A percentile compares a stretch with the other conserved stretches of the same genome.
Conservation (phyloP, 2,888 invertebrate genomes). For the Syritta pipiens region DNA sequence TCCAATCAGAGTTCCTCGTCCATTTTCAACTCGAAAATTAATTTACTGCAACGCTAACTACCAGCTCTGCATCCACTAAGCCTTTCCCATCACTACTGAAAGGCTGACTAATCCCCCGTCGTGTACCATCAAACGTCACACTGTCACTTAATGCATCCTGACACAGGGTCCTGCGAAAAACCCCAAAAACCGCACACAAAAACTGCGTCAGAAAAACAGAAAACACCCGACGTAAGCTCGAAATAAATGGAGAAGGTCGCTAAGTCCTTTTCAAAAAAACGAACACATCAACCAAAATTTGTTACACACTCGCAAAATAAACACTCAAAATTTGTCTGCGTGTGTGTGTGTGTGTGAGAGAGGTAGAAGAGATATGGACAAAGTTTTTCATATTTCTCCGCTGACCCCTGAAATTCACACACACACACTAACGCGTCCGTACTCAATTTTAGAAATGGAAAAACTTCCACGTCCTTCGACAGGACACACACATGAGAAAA, state of each 20-base stretch:
- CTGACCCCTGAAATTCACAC: constrained; percentile 15
- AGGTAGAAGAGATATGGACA: constrained; percentile 2
- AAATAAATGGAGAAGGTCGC: constrained; percentile 2
- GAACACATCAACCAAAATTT: background rate
- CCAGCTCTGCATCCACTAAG: too few relatives aligned
- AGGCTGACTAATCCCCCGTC: background rate
- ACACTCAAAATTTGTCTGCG: background rate
- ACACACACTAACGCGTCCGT: background rate
- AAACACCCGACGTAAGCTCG: background rate
- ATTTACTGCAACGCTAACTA: too few relatives aligned
- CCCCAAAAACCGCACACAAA: background rate
- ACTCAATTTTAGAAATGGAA: constrained; percentile 14
- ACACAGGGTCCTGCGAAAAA: background rate
- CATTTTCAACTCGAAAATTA: too few relatives aligned
- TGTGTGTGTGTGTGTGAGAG: background rate
- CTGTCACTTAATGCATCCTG: constrained; percentile 14
- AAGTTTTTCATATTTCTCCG: constrained; percentile 34
- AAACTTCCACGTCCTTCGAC: constrained; percentile 46
- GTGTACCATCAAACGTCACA: constrained; percentile 4
- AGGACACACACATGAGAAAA: constrained; percentile 14
- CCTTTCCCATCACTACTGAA: too few relatives aligned
- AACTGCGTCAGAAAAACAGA: background rate
- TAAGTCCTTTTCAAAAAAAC: constrained; percentile 5
- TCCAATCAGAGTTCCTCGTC: too few relatives aligned
- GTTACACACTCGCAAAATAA: too few relatives aligned